Percentiles rank a stretch among this genome's conserved stretches.
Evolutionary conservation across 2,888 invertebrate genomes (phyloP).

Genomic region (Agrochola litura): DNA sequence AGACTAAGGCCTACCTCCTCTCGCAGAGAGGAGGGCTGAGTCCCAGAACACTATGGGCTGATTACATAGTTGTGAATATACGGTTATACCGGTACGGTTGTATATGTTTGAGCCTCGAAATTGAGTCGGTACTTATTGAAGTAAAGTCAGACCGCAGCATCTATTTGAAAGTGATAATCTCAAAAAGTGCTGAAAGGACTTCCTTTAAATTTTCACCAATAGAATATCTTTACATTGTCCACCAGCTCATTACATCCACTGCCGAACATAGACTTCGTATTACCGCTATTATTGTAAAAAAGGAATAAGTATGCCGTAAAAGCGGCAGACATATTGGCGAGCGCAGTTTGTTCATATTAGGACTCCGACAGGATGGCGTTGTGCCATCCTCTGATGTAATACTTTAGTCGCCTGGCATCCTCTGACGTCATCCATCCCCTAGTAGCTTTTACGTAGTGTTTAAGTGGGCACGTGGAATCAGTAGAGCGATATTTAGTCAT

Average conservation of each 20-base stretch:
- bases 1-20: neutral
- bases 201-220: neutral
- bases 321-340: neutral
- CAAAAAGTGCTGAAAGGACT: neutral
- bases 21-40: neutral
- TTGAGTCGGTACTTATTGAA: neutral
- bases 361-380: slow-evolving; percentile 3
- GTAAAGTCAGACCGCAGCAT: neutral
- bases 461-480: neutral
- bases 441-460: neutral
- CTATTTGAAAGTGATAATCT: neutral
- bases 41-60: too few relatives aligned
- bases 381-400: slow-evolving; percentile 22
- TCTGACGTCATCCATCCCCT: slow-evolving; percentile 6
- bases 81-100: neutral
- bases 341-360: neutral
- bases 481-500: neutral
- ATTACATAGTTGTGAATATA: slow-evolving; percentile 1
- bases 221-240: neutral
- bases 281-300: neutral
- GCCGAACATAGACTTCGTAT: neutral
- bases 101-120: neutral
- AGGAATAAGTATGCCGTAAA: neutral
- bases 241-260: neutral
- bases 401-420: neutral